Evolutionary conservation across 2,113 vertebrate species (phyloP), one percentile per base, ranked within the genome.

Genomic region (Baryphthengus martii): DNA sequence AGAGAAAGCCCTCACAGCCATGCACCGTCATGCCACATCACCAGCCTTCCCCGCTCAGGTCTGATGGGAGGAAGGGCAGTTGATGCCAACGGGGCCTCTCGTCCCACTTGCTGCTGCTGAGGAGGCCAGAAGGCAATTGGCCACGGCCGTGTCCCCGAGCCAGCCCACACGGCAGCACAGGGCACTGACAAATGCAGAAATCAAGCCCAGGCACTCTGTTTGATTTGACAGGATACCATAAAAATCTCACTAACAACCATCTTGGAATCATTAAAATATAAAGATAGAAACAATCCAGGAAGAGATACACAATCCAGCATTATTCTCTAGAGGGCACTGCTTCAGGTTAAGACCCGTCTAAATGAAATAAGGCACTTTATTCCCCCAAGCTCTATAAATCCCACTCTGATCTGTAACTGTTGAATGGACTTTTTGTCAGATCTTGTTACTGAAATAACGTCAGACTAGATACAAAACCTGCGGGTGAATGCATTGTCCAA

Each of bases 301-400:
- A 88, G 62, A 85, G 24, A 73, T 18, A 93, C 62, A 81, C 93
- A 92, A 91, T 44, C 49, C 84, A 92, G 67, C 45, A 53, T 53
- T 89, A 75, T 49, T 94, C 90, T 92, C 84, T 37, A 78, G 84
- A 89, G 66, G 70, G 58, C 58, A 87, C 42, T 1, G 13, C 90
- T 79, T 44, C 83, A 89, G 76, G 96, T 88, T 92, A 89, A 94
- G 88, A 95, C 76, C 76, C 53, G 59, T 73, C 92, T 85, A 94
- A 95, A 95, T 95, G 49, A 92, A 94, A 92, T 74, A 85, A 94
- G 81, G 68, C 84, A 93, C 62, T 93, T 94, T 80, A 93, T 84
- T 80, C 39, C 88, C 91, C 67, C 83, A 90, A 90, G 68, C 49
- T 88, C 53, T 52, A 81, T 86, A 95, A 94, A 96, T 83, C 85